phyloP scores from a whole-genome alignment of 2,888 invertebrate species.

The Aleiodes leptofemur region DNA sequence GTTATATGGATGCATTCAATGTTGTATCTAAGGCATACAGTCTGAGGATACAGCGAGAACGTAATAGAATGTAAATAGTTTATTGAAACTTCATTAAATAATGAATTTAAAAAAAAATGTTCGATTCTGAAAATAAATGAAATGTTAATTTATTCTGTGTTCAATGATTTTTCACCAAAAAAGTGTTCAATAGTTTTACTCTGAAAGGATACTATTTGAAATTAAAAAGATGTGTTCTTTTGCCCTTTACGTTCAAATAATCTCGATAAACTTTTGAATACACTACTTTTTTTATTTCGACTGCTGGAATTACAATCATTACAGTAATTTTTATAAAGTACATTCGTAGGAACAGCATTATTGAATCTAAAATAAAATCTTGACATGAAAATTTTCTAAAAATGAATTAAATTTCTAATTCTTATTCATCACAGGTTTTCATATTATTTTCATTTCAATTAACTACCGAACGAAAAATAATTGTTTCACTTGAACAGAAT shows the following conservation, averaged over 20 bases:
- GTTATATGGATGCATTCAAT: slow-evolving; percentile 98
- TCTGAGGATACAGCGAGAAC: slow-evolving; percentile 89
- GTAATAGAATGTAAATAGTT: slow-evolving; percentile 78
- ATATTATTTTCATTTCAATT: too few relatives aligned
- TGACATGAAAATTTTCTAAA: slow-evolving; percentile 24
- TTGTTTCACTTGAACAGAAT: too few relatives aligned
- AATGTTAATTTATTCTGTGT: too few relatives aligned
- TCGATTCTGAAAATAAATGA: too few relatives aligned
- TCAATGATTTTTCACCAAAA: too few relatives aligned
- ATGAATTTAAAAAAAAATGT: too few relatives aligned
- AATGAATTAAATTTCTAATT: slow-evolving; percentile 9
- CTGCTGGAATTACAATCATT: slow-evolving; percentile 55
- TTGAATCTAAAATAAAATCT: slow-evolving; percentile 44
- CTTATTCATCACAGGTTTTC: background rate
- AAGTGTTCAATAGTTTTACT: too few relatives aligned
- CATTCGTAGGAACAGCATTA: slow-evolving; percentile 59
- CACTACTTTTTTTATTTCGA: slow-evolving; percentile 56
- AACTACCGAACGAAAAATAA: too few relatives aligned
- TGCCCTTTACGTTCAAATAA: background rate
- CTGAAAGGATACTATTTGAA: too few relatives aligned
- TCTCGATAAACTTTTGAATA: slow-evolving; percentile 53
- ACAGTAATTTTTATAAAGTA: slow-evolving; percentile 56
- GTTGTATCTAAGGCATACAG: slow-evolving; percentile 93
- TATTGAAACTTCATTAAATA: background rate
- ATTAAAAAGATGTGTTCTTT: background rate